phyloP scores from a whole-genome alignment of 2,113 vertebrate genomes.

The Cryptotis parvus region DNA sequence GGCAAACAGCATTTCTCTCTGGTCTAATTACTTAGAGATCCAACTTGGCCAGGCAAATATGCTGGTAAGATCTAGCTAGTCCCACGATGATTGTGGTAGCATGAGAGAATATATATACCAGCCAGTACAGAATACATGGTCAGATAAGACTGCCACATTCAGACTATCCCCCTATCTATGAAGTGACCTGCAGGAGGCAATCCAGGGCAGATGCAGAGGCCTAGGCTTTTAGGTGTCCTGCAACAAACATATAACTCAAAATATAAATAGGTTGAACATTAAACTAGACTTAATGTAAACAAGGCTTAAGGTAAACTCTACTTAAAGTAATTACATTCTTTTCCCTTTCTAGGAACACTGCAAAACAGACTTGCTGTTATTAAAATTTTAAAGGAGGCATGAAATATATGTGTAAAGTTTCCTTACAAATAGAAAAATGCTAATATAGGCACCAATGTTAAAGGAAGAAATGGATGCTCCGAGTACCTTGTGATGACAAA shows the following conservation, averaged over 20 bases:
- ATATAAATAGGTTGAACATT: slow-evolving; percentile 6
- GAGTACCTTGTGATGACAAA: slow-evolving; percentile 35
- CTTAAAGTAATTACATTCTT: not conserved
- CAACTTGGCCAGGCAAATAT: too few relatives aligned
- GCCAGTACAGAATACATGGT: too few relatives aligned
- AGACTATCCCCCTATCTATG: too few relatives aligned
- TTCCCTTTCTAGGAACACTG: slow-evolving; percentile 25
- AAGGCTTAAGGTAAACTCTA: not conserved
- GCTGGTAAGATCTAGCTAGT: too few relatives aligned
- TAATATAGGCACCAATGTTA: not conserved
- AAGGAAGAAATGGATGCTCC: slow-evolving; percentile 19
- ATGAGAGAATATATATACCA: too few relatives aligned
- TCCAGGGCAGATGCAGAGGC: too few relatives aligned
- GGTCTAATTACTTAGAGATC: too few relatives aligned
- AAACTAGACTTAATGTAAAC: not conserved
- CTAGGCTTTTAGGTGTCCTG: too few relatives aligned
- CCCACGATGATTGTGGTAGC: too few relatives aligned
- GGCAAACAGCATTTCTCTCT: too few relatives aligned
- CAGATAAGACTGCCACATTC: too few relatives aligned
- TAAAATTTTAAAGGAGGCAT: slow-evolving; percentile 2
- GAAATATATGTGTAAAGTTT: not conserved
- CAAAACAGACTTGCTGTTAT: not conserved
- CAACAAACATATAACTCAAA: not conserved
- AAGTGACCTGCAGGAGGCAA: too few relatives aligned
- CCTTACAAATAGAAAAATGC: not conserved